Evolutionary conservation across 2,888 invertebrate genomes (phyloP).

Genomic region (Pyrrhia umbra): DNA sequence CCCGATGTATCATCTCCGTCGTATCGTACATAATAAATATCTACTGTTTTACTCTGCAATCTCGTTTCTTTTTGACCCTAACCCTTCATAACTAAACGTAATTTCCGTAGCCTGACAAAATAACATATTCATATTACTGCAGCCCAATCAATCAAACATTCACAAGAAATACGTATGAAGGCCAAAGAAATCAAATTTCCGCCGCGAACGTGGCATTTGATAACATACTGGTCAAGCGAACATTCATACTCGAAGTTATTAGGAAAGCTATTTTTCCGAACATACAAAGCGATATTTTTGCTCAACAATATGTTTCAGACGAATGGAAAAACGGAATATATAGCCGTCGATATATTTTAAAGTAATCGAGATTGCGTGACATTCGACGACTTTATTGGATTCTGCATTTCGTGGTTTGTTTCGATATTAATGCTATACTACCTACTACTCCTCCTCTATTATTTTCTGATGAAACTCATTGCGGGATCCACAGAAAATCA

Average conservation of each 20-base stretch:
- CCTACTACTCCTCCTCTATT: too few relatives aligned
- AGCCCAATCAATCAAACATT: slow-evolving; percentile 63
- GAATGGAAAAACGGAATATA: slow-evolving; percentile 37
- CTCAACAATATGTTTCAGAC: slow-evolving; percentile 41
- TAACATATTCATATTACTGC: slow-evolving; percentile 34
- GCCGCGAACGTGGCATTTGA: slow-evolving; percentile 44
- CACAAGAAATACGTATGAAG: slow-evolving; percentile 61
- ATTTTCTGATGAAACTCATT: too few relatives aligned
- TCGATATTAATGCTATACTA: slow-evolving; percentile 34
- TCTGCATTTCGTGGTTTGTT: slow-evolving; percentile 18
- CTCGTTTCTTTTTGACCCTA: too few relatives aligned
- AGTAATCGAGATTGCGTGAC: slow-evolving; percentile 43
- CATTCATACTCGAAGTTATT: slow-evolving; percentile 48
- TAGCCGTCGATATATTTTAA: slow-evolving; percentile 49
- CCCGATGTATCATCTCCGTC: too few relatives aligned
- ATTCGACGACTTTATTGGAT: slow-evolving; percentile 46
- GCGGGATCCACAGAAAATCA: too few relatives aligned
- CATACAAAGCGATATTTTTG: slow-evolving; percentile 52
- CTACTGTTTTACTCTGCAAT: too few relatives aligned
- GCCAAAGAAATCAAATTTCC: slow-evolving; percentile 71
- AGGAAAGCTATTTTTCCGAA: slow-evolving; percentile 55
- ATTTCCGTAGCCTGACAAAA: slow-evolving; percentile 17
- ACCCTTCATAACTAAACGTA: neutral
- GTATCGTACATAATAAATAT: too few relatives aligned
- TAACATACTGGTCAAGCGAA: slow-evolving; percentile 65